Conservation (phyloP, 2,113 vertebrate species). For the Apistogramma diplotaenia region DNA sequence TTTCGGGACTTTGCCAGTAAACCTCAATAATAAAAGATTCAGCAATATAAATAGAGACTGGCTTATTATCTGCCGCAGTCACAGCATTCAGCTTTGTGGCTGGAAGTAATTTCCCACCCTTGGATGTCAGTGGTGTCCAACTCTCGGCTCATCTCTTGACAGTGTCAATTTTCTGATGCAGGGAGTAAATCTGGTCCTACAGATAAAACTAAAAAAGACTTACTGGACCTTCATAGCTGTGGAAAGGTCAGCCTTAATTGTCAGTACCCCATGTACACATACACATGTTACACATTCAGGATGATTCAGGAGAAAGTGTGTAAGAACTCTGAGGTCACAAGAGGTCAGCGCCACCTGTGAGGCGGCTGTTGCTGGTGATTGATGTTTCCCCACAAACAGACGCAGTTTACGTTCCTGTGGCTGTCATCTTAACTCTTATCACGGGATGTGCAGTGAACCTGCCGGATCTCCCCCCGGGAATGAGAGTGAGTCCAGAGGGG, state of each 20-base stretch:
- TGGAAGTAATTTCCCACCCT: neutral
- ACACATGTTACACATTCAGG: neutral
- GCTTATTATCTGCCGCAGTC: neutral
- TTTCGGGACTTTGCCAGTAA: fast-evolving
- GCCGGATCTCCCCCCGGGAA: neutral
- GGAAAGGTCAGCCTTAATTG: neutral
- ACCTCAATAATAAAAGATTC: neutral
- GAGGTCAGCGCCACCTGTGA: constrained; percentile 45
- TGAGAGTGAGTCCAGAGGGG: neutral
- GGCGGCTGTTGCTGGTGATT: constrained; percentile 21
- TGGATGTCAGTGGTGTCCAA: neutral
- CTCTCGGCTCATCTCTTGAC: no score
- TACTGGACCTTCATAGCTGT: neutral
- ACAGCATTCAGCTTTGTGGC: neutral
- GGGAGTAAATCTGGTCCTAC: no score
- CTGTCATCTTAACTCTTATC: constrained; percentile 50
- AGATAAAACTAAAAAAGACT: neutral
- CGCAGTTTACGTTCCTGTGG: constrained; percentile 16
- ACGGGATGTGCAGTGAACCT: constrained; percentile 49
- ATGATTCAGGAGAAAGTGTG: neutral
- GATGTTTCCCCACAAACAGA: constrained; percentile 51
- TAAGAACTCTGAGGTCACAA: constrained; percentile 8
- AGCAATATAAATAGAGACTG: neutral
- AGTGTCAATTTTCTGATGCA: no score
- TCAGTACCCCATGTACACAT: neutral